These are phyloP conservation scores for Calliphora vomitoria DNA, from an alignment of 2,888 invertebrate genomes.

Conservation along the genomic window DNA sequence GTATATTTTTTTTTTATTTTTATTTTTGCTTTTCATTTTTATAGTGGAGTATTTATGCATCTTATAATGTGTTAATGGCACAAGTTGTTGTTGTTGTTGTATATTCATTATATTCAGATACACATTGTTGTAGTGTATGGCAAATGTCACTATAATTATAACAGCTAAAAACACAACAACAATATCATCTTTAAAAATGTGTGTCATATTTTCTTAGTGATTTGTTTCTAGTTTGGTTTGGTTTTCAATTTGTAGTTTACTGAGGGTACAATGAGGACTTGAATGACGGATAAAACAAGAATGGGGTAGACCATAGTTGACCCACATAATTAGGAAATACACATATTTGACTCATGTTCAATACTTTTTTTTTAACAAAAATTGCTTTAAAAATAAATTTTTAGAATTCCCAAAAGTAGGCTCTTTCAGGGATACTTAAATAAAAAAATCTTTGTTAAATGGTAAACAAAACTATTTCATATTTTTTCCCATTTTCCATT, in stretches of 20 bases:
- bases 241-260: background rate
- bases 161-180: slow-evolving; percentile 52
- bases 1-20: background rate
- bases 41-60: slow-evolving; percentile 53
- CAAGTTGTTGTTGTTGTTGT: slow-evolving; percentile 1
- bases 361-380: no score
- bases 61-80: slow-evolving; percentile 61
- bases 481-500: background rate
- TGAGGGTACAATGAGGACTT: slow-evolving; percentile 2
- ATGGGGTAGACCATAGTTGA: no score
- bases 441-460: no score
- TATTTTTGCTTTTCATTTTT: slow-evolving; percentile 23
- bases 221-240: slow-evolving; percentile 6
- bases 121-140: slow-evolving; percentile 21
- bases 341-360: no score
- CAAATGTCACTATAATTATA: slow-evolving; percentile 70
- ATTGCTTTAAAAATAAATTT: no score
- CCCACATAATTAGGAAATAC: no score
- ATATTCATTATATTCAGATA: background rate
- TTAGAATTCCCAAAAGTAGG: no score
- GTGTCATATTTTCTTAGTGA: slow-evolving; percentile 56
- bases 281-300: background rate
- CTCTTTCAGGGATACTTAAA: no score
- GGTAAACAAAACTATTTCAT: background rate
- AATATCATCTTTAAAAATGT: slow-evolving; percentile 50